Evolutionary conservation across 2,888 invertebrate species (phyloP).

Genomic region (Orchesellides sinensis): DNA sequence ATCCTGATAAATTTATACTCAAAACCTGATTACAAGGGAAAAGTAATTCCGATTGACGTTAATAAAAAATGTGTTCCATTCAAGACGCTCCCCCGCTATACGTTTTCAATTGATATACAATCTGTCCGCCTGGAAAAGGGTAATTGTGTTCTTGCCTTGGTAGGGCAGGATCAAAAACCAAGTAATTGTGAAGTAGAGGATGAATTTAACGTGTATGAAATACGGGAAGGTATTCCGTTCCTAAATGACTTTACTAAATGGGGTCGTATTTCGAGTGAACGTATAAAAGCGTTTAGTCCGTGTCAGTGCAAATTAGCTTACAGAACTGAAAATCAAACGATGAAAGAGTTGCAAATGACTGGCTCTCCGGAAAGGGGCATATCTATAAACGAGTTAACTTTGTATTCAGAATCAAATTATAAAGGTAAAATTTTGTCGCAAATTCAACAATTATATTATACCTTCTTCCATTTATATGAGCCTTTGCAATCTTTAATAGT

Average conservation of each 20-base stretch:
- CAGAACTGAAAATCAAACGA: too few species aligned
- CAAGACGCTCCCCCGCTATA: neutral
- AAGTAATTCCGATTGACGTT: neutral
- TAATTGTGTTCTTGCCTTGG: neutral
- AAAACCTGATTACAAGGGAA: neutral
- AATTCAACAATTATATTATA: neutral
- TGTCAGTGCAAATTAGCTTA: neutral
- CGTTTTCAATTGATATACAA: neutral
- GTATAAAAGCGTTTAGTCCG: neutral
- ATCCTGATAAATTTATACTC: neutral
- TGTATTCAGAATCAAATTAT: neutral
- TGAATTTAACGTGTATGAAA: neutral
- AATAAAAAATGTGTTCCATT: neutral
- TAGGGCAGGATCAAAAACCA: neutral
- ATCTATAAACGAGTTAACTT: neutral
- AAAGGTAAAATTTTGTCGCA: neutral
- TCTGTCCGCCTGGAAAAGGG: neutral
- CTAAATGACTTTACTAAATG: neutral
- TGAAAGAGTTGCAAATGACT: too few species aligned
- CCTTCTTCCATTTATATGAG: neutral
- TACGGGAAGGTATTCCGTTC: neutral
- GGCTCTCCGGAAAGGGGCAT: too few species aligned
- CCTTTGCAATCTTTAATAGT: too few species aligned
- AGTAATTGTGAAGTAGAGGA: neutral
- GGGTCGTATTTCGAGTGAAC: too few species aligned